Conservation (phyloP, 2,113 vertebrate genomes). For the Apodemus speciosus region DNA sequence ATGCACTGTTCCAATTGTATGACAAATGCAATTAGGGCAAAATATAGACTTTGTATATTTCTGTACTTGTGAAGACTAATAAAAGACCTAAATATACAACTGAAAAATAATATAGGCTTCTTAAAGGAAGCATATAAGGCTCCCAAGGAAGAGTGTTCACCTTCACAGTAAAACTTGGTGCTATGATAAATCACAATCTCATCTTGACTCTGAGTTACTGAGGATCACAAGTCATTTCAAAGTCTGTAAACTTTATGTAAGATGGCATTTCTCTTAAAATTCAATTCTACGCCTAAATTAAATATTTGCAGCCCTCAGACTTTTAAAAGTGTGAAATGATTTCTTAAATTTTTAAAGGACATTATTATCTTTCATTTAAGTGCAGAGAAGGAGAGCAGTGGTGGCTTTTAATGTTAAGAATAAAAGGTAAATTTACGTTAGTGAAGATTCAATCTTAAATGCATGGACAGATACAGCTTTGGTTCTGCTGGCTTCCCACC, state of each 20-base stretch:
- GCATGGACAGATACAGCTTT: background rate
- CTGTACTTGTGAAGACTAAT: constrained; percentile 27
- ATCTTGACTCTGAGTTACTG: background rate
- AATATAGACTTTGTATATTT: background rate
- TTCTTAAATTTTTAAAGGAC: background rate
- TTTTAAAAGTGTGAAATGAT: background rate
- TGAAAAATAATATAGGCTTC: background rate
- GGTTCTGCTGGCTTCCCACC: background rate
- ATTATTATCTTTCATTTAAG: constrained; percentile 8
- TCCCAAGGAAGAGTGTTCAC: background rate
- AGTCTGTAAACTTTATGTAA: background rate
- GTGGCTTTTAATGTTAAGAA: background rate
- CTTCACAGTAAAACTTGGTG: background rate
- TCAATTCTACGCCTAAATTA: background rate
- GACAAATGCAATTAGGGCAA: background rate
- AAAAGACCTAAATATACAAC: background rate
- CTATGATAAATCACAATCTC: background rate
- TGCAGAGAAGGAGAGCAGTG: background rate
- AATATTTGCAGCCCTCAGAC: background rate
- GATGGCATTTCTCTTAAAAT: constrained; percentile 1
- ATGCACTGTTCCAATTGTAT: background rate
- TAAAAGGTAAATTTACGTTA: constrained; percentile 26
- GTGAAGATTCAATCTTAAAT: background rate
- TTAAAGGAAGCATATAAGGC: background rate
- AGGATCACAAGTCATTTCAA: constrained; percentile 15